phyloP scores from a whole-genome alignment of 2,888 invertebrate species.

The Plagiodera versicolora region DNA sequence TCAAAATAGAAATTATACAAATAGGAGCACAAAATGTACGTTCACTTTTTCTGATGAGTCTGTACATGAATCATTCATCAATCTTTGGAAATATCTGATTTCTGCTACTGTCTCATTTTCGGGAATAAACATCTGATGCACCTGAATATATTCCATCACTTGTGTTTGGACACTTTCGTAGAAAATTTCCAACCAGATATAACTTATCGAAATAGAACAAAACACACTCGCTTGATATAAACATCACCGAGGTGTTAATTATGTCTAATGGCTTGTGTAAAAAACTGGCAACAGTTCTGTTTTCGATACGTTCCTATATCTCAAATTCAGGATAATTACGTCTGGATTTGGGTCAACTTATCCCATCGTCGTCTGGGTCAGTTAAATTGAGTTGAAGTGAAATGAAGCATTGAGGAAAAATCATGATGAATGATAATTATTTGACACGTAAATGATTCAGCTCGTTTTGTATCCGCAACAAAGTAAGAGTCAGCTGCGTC shows the following conservation, averaged over 20 bases:
- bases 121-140: no score
- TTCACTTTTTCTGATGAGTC: constrained; percentile 18
- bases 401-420: background rate
- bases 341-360: constrained; percentile 11
- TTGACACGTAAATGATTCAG: background rate
- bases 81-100: no score
- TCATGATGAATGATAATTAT: background rate
- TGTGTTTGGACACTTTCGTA: no score
- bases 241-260: constrained; percentile 30
- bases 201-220: background rate
- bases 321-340: constrained; percentile 17
- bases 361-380: background rate
- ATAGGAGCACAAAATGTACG: constrained; percentile 36
- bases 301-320: constrained; percentile 24
- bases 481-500: no score
- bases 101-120: no score
- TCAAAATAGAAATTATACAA: constrained; percentile 47
- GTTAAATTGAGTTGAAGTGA: background rate
- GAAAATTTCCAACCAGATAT: no score
- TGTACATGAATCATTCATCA: no score
- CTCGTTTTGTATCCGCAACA: background rate
- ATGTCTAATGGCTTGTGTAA: constrained; percentile 30
- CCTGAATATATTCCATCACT: no score
- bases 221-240: background rate
- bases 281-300: constrained; percentile 27